These are phyloP conservation scores for Muscicapa adusta DNA, from an alignment of 2,113 vertebrate species.

Conservation along the genomic window DNA sequence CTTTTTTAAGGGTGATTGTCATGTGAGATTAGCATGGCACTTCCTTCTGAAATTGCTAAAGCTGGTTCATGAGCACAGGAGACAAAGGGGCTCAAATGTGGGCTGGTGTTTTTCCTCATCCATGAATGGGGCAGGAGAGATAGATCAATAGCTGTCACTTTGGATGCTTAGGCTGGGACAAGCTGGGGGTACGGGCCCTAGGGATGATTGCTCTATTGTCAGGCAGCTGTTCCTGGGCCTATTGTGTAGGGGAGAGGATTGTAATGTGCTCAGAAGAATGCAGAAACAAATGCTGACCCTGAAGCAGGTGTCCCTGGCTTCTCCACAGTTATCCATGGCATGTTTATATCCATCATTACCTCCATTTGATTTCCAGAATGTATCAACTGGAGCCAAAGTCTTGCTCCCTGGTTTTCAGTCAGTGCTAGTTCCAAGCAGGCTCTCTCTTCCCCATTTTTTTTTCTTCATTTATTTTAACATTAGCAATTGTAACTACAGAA, in stretches of 20 bases:
- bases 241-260: not conserved
- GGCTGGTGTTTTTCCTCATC: not conserved
- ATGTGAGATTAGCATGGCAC: not conserved
- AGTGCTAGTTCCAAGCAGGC: not conserved
- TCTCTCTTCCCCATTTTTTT: no score
- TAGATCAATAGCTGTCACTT: not conserved
- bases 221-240: not conserved
- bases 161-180: not conserved
- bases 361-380: not conserved
- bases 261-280: not conserved
- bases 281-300: not conserved
- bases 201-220: not conserved
- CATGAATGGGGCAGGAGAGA: accelerated
- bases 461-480: not conserved
- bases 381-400: not conserved
- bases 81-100: not conserved
- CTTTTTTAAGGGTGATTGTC: not conserved
- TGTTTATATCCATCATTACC: not conserved
- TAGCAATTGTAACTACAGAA: not conserved
- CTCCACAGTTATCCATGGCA: not conserved
- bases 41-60: not conserved
- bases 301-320: not conserved
- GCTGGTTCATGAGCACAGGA: not conserved
- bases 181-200: not conserved
- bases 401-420: not conserved